These are phyloP conservation scores for Drosophila demipolita DNA, from an alignment of 2,888 invertebrate species.

Conservation along the genomic window DNA sequence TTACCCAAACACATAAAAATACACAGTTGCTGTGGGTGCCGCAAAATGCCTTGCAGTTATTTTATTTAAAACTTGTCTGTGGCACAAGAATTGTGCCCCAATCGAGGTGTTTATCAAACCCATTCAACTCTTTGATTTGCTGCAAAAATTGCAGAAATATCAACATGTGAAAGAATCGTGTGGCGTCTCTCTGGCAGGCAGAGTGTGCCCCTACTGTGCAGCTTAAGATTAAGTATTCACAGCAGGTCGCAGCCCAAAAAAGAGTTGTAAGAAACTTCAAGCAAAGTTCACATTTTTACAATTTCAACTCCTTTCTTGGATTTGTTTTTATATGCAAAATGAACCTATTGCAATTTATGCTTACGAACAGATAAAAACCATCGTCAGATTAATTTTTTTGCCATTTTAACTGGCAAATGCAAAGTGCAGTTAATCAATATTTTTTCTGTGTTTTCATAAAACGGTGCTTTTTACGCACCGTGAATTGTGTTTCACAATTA, in stretches of 20 bases:
- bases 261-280: not conserved
- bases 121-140: constrained; percentile 55
- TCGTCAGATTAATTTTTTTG: not conserved
- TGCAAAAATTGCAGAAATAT: constrained; percentile 16
- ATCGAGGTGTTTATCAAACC: constrained; percentile 58
- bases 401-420: not conserved
- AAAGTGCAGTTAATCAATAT: not conserved
- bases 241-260: constrained; percentile 7
- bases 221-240: constrained; percentile 40
- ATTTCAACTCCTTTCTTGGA: not conserved
- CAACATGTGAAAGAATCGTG: constrained; percentile 11
- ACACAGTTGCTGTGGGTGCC: constrained; percentile 1
- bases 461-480: constrained; percentile 1
- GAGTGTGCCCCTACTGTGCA: constrained; percentile 29
- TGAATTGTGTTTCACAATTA: constrained; percentile 35
- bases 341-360: constrained; percentile 1
- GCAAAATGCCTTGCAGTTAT: constrained; percentile 32
- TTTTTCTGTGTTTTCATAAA: constrained; percentile 5
- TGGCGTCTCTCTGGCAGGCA: not conserved
- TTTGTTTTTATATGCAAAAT: constrained; percentile 4
- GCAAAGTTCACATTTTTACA: constrained; percentile 28
- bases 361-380: not conserved
- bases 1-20: not conserved
- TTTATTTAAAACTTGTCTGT: constrained; percentile 14
- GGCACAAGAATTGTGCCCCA: constrained; percentile 21